These are phyloP conservation scores for Masnerella sp. DNA, from an alignment of 2,888 invertebrate species.

Conservation along the genomic window DNA sequence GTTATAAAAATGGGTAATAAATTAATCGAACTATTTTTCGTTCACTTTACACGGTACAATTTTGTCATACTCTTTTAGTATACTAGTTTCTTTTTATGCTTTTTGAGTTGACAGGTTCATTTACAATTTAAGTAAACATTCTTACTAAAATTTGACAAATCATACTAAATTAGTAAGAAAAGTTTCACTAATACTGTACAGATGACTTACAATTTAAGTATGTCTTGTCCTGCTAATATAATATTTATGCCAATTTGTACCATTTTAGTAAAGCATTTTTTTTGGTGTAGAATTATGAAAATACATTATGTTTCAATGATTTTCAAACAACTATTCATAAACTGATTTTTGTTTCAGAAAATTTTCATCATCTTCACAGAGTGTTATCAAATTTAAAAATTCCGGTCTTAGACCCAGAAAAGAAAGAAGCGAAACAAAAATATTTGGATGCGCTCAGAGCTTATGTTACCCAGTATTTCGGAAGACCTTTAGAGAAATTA, in stretches of 20 bases:
- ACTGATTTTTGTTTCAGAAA: constrained; percentile 81
- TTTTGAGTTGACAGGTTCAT: no score
- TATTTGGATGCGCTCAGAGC: constrained; percentile 93
- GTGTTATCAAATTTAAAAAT: constrained; percentile 93
- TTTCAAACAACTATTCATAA: no score
- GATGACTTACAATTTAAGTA: no score
- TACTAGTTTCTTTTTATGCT: no score
- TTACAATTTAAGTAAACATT: no score
- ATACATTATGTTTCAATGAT: no score
- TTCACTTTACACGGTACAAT: not conserved
- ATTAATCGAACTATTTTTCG: constrained; percentile 49
- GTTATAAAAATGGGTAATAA: constrained; percentile 90
- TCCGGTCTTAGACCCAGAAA: constrained; percentile 89
- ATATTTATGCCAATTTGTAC: no score
- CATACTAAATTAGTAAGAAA: no score
- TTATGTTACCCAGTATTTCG: constrained; percentile 97
- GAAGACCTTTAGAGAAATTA: constrained; percentile 92
- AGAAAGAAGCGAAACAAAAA: constrained; percentile 93
- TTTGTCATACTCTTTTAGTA: not conserved
- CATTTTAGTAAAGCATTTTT: no score
- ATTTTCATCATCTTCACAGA: constrained; percentile 95
- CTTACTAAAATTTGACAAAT: no score
- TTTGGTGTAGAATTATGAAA: no score
- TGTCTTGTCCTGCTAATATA: no score
- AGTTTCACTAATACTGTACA: not conserved